Percentiles rank a stretch among this genome's conserved stretches.
Evolutionary conservation across 2,113 vertebrate species (phyloP).

Genomic region (Nothobranchius furzeri): DNA sequence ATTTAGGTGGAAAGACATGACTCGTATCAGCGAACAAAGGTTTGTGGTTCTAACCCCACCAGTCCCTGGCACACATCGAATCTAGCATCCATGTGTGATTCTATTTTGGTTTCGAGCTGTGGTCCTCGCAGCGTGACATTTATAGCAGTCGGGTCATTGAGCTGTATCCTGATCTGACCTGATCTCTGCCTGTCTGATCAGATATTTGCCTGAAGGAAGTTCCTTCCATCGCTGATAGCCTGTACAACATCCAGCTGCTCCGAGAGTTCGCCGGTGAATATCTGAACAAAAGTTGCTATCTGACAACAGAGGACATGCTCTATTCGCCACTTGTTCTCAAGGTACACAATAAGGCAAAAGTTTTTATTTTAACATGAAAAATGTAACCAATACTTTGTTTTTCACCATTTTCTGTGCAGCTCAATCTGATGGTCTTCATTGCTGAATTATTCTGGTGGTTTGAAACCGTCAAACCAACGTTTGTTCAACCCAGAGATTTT

Average conservation of each 20-base stretch:
- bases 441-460: conserved; percentile 99
- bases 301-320: conserved; percentile 92
- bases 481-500: conserved; percentile 90
- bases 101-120: conserved; percentile 39
- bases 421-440: conserved; percentile 87
- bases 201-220: conserved; percentile 96
- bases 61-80: conserved; percentile 13
- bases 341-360: conserved; percentile 72
- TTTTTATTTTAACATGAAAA: neutral
- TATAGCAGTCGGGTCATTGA: conserved; percentile 43
- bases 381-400: neutral
- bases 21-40: neutral
- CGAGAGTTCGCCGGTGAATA: conserved; percentile 90
- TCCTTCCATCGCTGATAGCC: conserved; percentile 89
- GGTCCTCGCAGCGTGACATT: conserved; percentile 51
- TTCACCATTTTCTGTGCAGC: conserved; percentile 38
- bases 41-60: neutral
- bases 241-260: conserved; percentile 94
- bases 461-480: conserved; percentile 93
- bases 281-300: conserved; percentile 91
- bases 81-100: conserved; percentile 31
- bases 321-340: conserved; percentile 93
- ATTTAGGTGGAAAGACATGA: no score
- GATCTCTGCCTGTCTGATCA: conserved; percentile 60
- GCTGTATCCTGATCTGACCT: conserved; percentile 35